Conservation (phyloP, 2,113 vertebrate genomes). For the Aphyosemion australe region DNA sequence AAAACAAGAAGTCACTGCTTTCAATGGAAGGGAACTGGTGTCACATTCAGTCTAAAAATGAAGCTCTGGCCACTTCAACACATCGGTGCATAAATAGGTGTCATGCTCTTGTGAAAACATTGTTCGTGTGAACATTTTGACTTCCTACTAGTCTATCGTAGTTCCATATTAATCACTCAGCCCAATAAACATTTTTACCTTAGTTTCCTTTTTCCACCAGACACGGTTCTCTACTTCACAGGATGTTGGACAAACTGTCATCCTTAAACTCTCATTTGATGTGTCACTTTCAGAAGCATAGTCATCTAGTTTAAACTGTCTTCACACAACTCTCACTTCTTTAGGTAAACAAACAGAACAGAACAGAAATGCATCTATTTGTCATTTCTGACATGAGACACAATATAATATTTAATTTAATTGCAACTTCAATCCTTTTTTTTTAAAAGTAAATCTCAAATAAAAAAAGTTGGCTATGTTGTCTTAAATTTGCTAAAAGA, state of each 20-base stretch:
- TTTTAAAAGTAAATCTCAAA: no score
- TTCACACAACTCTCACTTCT: no score
- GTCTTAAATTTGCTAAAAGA: no score
- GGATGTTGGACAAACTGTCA: background rate
- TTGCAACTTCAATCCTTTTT: no score
- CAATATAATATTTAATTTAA: background rate
- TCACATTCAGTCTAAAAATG: conserved; percentile 44
- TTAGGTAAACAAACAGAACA: background rate
- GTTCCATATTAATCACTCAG: conserved; percentile 48
- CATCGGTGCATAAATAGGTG: conserved; percentile 7
- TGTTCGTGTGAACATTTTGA: conserved; percentile 2
- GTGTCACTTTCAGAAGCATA: background rate
- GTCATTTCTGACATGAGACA: no score
- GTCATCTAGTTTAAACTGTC: background rate
- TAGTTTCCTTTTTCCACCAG: conserved; percentile 27
- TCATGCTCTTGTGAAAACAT: conserved; percentile 15
- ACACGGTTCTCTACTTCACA: background rate
- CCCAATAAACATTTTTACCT: conserved; percentile 23
- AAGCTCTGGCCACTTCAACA: conserved; percentile 9
- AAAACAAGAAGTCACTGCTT: conserved; percentile 59
- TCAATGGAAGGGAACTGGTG: conserved; percentile 48
- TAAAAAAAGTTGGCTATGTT: no score
- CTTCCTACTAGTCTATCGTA: conserved; percentile 48
- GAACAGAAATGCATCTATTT: background rate
- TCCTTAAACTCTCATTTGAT: background rate